Evolutionary conservation across 2,888 invertebrate species (phyloP), one percentile per base, ranked within the genome.

Genomic region (Cephus pygmeus): DNA sequence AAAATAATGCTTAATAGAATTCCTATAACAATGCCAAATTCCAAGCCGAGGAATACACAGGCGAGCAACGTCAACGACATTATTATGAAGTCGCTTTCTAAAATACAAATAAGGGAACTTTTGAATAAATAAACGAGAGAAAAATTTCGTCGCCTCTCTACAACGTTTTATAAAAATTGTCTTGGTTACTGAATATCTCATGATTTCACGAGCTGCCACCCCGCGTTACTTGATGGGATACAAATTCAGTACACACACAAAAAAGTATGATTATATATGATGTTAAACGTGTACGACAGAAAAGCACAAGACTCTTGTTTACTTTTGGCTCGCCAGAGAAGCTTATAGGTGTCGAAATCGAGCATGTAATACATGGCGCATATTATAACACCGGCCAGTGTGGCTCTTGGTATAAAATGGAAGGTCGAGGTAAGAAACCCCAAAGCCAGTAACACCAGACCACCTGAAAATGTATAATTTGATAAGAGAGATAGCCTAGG

Each of bases 1-100:
- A 92, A 92, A 1, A 92, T 71, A 9, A 94, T 85, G 84, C 94
- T 94, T 12, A 93, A 87, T 1, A 87, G 91, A 73, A 94, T 93
- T 4, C 94, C 95, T 69, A 94, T 91, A 15, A 94, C 85, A 81
- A 95, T 95, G n/a, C 95, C 95, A 85, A 93, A 93, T 91, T 95
- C 94, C 40, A 95, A 91, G 31, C 95, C 94, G 79, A 94, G 87
- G 68, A 94, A 91, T 12, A 95, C 90, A 76, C 94, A 94, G 12
- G 92, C 90, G 0, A 94, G 68, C 69, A 95, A 92, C 1, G 95
- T 95, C 4, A 93, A 89, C 3, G 92, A 82, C 85, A 94, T 93
- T 15, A 94, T 93, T 11, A 94, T 86, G 69, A 95, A 91, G 87
- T 95, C 95, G 30, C 93, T 83, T 88, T 92, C 94, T 95, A 82